These are phyloP conservation scores for Pseudomyrmex sp. DNA, from an alignment of 1,140 invertebrate genomes.

Conservation along the genomic window DNA sequence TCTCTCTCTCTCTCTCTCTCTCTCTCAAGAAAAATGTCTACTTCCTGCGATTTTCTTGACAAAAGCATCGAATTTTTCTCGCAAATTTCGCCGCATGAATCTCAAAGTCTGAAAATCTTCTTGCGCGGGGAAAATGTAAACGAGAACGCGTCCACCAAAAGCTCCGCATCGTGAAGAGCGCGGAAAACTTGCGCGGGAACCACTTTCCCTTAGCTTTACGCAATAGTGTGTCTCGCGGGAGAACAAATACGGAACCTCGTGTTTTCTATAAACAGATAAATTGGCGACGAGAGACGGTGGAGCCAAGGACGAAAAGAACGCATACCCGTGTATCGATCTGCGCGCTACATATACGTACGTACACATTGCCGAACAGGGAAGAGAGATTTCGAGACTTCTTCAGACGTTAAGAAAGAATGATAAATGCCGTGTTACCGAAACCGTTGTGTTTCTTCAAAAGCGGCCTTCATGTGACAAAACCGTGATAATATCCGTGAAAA, in stretches of 20 bases:
- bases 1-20: too few species aligned
- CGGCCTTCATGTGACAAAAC: not conserved
- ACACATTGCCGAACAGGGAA: not conserved
- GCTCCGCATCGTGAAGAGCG: not conserved
- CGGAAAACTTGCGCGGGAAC: not conserved
- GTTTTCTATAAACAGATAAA: conserved; percentile 62
- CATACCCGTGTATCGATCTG: conserved; percentile 25
- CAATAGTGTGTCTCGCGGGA: conserved; percentile 15
- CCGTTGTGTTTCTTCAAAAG: not conserved
- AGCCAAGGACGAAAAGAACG: not conserved
- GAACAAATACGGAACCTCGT: conserved; percentile 45
- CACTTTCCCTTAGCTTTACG: conserved; percentile 2
- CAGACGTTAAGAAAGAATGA: not conserved
- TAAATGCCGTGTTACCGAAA: conserved; percentile 24
- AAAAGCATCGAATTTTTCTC: not conserved
- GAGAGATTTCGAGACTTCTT: not conserved
- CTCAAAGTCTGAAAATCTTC: conserved; percentile 39
- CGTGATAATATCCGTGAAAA: conserved; percentile 10
- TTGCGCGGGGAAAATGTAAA: conserved; percentile 57
- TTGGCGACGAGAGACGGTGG: conserved; percentile 26
- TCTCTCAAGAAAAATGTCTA: not conserved
- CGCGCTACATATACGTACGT: not conserved
- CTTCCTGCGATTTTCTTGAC: not conserved
- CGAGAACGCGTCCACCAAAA: conserved; percentile 14
- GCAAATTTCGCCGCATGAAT: conserved; percentile 15